phyloP scores from a whole-genome alignment of 2,797 vertebrate species.

The Myotis daubentonii region DNA sequence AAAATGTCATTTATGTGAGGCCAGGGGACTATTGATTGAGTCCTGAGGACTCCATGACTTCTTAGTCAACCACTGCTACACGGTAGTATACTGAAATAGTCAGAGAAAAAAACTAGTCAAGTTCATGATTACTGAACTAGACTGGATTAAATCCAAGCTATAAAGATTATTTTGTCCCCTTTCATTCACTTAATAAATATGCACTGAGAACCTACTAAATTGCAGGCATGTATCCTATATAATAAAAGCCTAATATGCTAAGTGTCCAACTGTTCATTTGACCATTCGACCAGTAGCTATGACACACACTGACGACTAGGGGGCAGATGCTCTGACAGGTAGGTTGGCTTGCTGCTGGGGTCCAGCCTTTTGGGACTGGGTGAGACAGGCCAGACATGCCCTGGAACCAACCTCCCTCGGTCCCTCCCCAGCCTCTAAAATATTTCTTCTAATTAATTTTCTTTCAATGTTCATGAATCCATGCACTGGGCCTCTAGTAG shows the following conservation, averaged over 20 bases:
- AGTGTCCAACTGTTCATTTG: too few species aligned
- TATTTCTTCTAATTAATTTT: too few species aligned
- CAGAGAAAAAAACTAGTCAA: background rate
- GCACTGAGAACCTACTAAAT: background rate
- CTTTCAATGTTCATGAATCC: too few species aligned
- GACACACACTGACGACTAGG: too few species aligned
- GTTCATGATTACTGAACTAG: background rate
- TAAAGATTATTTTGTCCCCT: background rate
- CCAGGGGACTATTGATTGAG: background rate
- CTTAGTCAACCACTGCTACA: background rate
- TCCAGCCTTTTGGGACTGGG: too few species aligned
- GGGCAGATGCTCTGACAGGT: too few species aligned
- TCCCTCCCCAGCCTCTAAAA: too few species aligned
- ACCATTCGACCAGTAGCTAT: too few species aligned
- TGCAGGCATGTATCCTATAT: background rate
- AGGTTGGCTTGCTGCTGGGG: too few species aligned
- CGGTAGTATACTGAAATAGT: background rate
- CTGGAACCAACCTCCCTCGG: too few species aligned
- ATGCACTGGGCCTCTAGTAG: background rate
- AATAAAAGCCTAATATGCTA: too few species aligned
- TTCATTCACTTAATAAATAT: slow-evolving; percentile 19
- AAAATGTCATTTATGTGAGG: background rate
- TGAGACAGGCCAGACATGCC: too few species aligned
- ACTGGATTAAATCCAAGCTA: background rate
- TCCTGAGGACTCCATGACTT: slow-evolving; percentile 28